Evolutionary conservation across 2,888 invertebrate genomes (phyloP).

Genomic region (Ormyrus thymus): DNA sequence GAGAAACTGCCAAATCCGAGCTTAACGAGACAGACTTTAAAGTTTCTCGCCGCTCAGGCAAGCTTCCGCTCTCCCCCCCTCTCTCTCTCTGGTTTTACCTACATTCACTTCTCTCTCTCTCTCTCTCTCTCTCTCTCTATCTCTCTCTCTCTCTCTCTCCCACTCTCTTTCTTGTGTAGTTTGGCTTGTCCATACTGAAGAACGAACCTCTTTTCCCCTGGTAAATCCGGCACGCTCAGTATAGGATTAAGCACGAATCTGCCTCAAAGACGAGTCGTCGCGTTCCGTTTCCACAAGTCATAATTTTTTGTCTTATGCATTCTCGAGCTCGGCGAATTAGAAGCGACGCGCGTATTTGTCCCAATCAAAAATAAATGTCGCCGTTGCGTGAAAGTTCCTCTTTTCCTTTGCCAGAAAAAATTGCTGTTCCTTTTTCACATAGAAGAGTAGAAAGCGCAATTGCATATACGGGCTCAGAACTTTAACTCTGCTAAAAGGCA

Average conservation of each 20-base stretch:
- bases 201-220: slow-evolving; percentile 43
- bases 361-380: slow-evolving; percentile 31
- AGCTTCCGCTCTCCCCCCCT: not conserved
- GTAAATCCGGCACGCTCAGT: slow-evolving; percentile 47
- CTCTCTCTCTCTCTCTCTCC: not conserved
- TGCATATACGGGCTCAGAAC: slow-evolving; percentile 42
- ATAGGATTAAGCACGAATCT: slow-evolving; percentile 24
- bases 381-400: not conserved
- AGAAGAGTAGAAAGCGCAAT: not conserved
- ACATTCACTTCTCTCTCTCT: no score
- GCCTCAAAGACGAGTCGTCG: slow-evolving; percentile 26
- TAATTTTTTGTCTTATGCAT: slow-evolving; percentile 42
- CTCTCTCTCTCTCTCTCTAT: not conserved
- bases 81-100: not conserved
- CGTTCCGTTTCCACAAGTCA: slow-evolving; percentile 11
- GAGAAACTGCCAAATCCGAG: slow-evolving; percentile 64
- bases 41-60: slow-evolving; percentile 53
- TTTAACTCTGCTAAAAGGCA: not conserved
- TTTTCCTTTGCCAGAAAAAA: not conserved
- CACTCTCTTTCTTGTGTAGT: slow-evolving; percentile 16
- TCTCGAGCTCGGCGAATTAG: slow-evolving; percentile 26
- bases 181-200: slow-evolving; percentile 43
- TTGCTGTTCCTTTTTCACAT: slow-evolving; percentile 11
- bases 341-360: not conserved
- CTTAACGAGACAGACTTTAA: slow-evolving; percentile 65